A percentile compares a stretch with the other conserved stretches of the same genome.
Evolutionary conservation across 2,113 vertebrate genomes (phyloP).

Genomic region (Chroicocephalus ridibundus): DNA sequence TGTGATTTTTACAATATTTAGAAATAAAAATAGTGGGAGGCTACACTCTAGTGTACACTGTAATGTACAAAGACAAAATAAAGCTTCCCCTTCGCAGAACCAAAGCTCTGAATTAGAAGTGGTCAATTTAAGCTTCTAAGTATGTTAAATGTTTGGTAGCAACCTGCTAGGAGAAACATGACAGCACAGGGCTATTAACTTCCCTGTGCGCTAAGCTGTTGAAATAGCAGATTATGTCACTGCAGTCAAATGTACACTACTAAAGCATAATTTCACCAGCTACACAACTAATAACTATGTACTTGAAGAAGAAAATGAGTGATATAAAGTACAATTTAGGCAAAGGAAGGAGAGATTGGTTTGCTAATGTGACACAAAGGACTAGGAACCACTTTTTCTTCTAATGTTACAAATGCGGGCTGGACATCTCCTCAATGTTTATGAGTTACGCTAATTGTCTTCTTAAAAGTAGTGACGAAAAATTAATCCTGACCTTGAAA

Average conservation of each 20-base stretch:
- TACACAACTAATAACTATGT: neutral
- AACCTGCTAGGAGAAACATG: neutral
- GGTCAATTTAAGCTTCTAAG: neutral
- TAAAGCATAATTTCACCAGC: neutral
- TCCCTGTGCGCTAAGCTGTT: neutral
- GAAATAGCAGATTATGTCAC: neutral
- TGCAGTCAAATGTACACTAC: neutral
- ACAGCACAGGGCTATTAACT: neutral
- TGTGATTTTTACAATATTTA: neutral
- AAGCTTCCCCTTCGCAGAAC: neutral
- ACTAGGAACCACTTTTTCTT: neutral
- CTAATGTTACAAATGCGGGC: neutral
- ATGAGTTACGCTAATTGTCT: neutral
- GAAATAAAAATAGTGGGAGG: neutral
- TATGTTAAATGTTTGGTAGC: neutral
- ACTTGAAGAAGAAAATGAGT: neutral
- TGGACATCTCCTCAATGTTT: neutral
- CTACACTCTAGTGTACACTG: neutral
- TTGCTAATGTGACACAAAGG: neutral
- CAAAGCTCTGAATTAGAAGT: neutral
- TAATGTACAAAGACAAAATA: neutral
- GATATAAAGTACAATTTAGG: neutral
- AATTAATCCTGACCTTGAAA: neutral
- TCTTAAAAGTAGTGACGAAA: neutral
- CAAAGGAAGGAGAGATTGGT: neutral